Conservation (phyloP, 92 coral and sea anemone species). For the Virgularia gustaviana region DNA sequence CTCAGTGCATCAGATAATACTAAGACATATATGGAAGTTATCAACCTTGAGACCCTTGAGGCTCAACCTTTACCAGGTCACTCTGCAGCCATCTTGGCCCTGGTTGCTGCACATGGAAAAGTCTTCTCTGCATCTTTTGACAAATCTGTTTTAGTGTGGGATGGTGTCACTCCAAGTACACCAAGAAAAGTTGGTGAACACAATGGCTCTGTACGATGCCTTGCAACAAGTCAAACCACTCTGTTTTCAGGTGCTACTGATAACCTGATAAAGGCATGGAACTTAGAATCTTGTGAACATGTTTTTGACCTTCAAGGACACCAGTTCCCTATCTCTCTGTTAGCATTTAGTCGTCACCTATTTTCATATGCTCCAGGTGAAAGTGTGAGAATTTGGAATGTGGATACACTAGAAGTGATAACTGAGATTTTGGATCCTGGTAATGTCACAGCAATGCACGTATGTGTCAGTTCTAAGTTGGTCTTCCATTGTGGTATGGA, state of each 20-base stretch:
- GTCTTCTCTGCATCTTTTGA: constrained; percentile 88
- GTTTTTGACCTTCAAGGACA: constrained; percentile 64
- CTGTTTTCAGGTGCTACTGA: constrained; percentile 86
- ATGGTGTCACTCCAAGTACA: constrained; percentile 62
- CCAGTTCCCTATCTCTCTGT: constrained; percentile 60
- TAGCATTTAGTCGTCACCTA: constrained; percentile 76
- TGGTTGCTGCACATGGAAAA: constrained; percentile 43
- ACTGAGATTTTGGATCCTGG: constrained; percentile 57
- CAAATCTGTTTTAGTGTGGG: constrained; percentile 74
- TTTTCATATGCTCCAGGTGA: constrained; percentile 75
- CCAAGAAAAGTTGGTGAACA: constrained; percentile 72
- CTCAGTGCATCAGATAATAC: constrained; percentile 16
- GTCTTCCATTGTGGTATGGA: constrained; percentile 54
- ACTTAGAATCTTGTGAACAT: constrained; percentile 62
- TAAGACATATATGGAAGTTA: constrained; percentile 64
- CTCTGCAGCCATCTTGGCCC: constrained; percentile 64
- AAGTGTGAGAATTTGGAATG: constrained; percentile 79
- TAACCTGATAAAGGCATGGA: constrained; percentile 68
- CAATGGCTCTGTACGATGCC: constrained; percentile 72
- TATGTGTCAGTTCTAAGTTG: constrained; percentile 48
- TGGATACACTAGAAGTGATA: constrained; percentile 69
- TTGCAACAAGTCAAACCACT: constrained; percentile 58
- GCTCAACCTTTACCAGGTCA: constrained; percentile 70
- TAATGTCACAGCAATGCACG: constrained; percentile 50
- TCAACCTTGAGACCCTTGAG: constrained; percentile 59